A percentile compares a stretch with the other conserved stretches of the same genome.
Evolutionary conservation across 2,888 invertebrate genomes (phyloP).

Genomic region (Drymonia ruficornis): DNA sequence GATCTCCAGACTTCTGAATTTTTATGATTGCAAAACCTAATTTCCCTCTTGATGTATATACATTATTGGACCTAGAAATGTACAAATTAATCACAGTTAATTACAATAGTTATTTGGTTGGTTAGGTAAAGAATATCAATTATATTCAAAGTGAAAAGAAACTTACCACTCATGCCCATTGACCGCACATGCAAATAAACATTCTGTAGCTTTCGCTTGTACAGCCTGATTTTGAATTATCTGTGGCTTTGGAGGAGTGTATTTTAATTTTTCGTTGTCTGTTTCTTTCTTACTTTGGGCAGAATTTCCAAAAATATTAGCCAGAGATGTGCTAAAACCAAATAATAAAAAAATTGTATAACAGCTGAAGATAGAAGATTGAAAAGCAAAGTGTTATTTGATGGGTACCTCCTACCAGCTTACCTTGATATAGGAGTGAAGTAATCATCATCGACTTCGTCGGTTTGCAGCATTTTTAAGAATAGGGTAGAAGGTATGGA

Average conservation of each 20-base stretch:
- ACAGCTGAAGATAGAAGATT: constrained; percentile 3
- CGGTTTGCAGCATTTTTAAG: constrained; percentile 63
- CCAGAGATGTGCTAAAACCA: constrained; percentile 66
- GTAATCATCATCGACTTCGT: constrained; percentile 75
- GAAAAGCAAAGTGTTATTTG: not conserved
- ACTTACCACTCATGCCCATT: constrained; percentile 71
- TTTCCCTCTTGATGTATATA: constrained; percentile 64
- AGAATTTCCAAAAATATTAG: constrained; percentile 64
- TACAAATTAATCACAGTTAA: constrained; percentile 14
- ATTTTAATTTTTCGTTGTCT: constrained; percentile 66
- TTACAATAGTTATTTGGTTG: constrained; percentile 4
- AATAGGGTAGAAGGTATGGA: too few relatives aligned
- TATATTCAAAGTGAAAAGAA: too few relatives aligned
- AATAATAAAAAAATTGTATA: constrained; percentile 10
- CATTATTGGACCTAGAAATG: constrained; percentile 58
- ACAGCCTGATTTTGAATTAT: constrained; percentile 40
- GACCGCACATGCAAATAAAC: constrained; percentile 66
- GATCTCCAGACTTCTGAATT: constrained; percentile 48
- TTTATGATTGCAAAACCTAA: constrained; percentile 74
- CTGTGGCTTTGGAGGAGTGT: constrained; percentile 62
- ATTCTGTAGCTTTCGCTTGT: constrained; percentile 56
- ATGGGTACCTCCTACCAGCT: constrained; percentile 7
- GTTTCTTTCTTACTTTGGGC: constrained; percentile 36
- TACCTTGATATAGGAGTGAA: constrained; percentile 75
- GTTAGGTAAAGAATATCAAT: too few relatives aligned